Conservation (phyloP, 2,888 invertebrate species). For the Pseudolycoriella hygida region DNA sequence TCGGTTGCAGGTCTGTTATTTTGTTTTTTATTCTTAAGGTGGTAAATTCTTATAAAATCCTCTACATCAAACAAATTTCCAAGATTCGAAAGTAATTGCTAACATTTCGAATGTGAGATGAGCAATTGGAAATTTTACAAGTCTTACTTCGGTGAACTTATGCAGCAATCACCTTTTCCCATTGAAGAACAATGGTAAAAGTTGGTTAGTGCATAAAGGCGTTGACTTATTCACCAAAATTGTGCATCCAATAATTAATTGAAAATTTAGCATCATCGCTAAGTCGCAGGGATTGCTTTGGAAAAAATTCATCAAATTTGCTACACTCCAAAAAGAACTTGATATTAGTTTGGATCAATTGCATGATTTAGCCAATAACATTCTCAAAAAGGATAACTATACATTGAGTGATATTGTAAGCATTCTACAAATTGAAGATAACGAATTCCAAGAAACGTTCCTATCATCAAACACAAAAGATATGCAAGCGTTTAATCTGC, state of each 20-base stretch:
- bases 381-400: constrained; percentile 48
- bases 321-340: constrained; percentile 53
- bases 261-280: constrained; percentile 47
- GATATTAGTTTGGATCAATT: constrained; percentile 47
- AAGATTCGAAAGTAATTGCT: no score
- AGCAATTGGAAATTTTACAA: no score
- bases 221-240: no score
- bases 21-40: no score
- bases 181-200: no score
- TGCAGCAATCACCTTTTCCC: no score
- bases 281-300: constrained; percentile 41
- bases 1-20: constrained; percentile 70
- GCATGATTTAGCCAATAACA: constrained; percentile 42
- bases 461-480: constrained; percentile 45
- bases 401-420: constrained; percentile 46
- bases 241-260: no score
- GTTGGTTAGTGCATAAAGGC: no score
- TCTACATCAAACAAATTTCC: no score
- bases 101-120: no score
- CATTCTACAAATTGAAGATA: constrained; percentile 37
- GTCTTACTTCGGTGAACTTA: no score
- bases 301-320: constrained; percentile 45
- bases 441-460: constrained; percentile 45
- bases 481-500: constrained; percentile 52
- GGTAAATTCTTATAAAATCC: no score